Conservation (phyloP, 1,140 invertebrate genomes). For the Tetranychus urticae region DNA sequence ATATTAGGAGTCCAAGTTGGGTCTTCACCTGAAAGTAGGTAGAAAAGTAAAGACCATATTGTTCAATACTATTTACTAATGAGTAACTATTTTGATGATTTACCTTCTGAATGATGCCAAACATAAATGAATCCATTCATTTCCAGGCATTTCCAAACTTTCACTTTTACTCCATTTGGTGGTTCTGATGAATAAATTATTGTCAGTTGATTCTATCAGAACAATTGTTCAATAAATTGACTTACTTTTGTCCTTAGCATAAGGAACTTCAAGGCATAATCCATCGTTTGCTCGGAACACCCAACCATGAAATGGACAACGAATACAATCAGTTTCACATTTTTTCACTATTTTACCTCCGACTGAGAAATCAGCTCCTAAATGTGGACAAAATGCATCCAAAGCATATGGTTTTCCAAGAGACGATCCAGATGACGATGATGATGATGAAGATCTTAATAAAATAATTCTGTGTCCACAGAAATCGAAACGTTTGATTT, state of each 20-base stretch:
- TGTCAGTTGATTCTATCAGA: not conserved
- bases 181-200: not conserved
- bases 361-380: constrained; percentile 27
- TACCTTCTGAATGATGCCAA: constrained; percentile 52
- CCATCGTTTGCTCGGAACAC: constrained; percentile 45
- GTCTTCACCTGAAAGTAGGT: constrained; percentile 15
- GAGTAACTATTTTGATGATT: not conserved
- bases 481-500: constrained; percentile 31
- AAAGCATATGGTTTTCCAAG: constrained; percentile 35
- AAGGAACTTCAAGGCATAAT: constrained; percentile 41
- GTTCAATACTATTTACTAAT: not conserved
- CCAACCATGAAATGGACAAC: constrained; percentile 77
- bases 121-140: constrained; percentile 47
- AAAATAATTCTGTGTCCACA: constrained; percentile 50
- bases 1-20: constrained; percentile 42
- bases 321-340: constrained; percentile 29
- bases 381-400: constrained; percentile 67
- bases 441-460: constrained; percentile 25
- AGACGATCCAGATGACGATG: constrained; percentile 15
- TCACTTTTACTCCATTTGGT: constrained; percentile 21
- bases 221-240: not conserved
- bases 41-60: not conserved
- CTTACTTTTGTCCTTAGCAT: constrained; percentile 16
- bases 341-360: not conserved
- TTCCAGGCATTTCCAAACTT: constrained; percentile 38